Evolutionary conservation across 2,888 invertebrate genomes (phyloP).

Genomic region (Papilio demoleus): DNA sequence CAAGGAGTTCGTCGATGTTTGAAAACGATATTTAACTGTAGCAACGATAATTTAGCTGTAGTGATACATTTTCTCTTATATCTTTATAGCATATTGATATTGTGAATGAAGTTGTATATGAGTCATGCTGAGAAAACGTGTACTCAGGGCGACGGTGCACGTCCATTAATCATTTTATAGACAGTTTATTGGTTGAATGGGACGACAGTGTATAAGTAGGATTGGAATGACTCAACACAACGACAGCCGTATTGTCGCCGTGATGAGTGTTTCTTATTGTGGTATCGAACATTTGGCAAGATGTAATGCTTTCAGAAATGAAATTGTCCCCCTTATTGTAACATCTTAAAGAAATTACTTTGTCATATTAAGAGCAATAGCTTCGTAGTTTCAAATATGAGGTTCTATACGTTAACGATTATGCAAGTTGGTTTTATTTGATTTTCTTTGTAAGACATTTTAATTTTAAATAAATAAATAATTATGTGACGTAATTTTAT

Average conservation of each 20-base stretch:
- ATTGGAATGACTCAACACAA: slow-evolving; percentile 51
- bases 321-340: slow-evolving; percentile 8
- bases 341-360: neutral
- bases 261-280: slow-evolving; percentile 25
- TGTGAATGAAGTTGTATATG: slow-evolving; percentile 52
- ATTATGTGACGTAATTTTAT: too few species aligned
- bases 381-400: neutral
- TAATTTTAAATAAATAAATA: too few species aligned
- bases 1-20: too few species aligned
- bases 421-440: too few species aligned
- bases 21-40: too few species aligned
- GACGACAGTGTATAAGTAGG: slow-evolving; percentile 55
- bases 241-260: slow-evolving; percentile 37
- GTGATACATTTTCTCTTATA: too few species aligned
- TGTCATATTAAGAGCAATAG: neutral
- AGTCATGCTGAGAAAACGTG: slow-evolving; percentile 63
- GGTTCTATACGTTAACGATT: neutral
- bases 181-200: slow-evolving; percentile 75
- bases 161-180: slow-evolving; percentile 75
- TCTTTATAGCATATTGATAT: slow-evolving; percentile 48
- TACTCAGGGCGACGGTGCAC: slow-evolving; percentile 65
- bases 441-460: too few species aligned
- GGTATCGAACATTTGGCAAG: slow-evolving; percentile 25
- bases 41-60: too few species aligned
- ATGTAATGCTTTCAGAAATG: slow-evolving; percentile 18